Percentiles rank a stretch among this genome's conserved stretches.
Evolutionary conservation across 2,113 vertebrate species (phyloP).

Genomic region (Sphyrna mokarran): DNA sequence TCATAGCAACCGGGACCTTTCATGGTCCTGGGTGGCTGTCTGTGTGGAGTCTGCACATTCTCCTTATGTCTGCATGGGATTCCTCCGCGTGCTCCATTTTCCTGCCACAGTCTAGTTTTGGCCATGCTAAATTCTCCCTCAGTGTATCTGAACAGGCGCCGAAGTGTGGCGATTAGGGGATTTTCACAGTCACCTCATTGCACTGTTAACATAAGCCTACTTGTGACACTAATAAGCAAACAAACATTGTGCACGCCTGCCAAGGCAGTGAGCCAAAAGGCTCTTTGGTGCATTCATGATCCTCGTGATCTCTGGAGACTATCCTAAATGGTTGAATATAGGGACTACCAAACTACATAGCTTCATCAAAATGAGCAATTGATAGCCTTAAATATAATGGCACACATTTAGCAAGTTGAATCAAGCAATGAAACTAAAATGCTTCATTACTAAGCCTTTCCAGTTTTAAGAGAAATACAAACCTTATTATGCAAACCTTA

Average conservation of each 20-base stretch:
- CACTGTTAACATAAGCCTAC: no score
- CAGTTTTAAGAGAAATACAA: slow-evolving; percentile 40
- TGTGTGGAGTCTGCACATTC: no score
- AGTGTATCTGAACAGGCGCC: no score
- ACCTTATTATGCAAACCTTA: slow-evolving; percentile 33
- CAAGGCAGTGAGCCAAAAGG: not conserved
- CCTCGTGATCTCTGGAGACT: not conserved
- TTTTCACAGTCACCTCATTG: no score
- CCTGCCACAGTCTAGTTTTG: no score
- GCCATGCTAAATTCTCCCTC: no score
- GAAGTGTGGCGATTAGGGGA: no score
- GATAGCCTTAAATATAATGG: slow-evolving; percentile 46
- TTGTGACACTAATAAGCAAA: no score
- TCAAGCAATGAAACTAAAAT: slow-evolving; percentile 47
- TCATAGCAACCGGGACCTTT: no score
- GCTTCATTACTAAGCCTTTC: slow-evolving; percentile 52
- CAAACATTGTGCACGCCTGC: not conserved
- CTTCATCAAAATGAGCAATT: not conserved
- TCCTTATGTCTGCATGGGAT: no score
- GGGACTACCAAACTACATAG: not conserved
- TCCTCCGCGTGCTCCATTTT: no score
- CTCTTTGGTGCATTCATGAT: not conserved
- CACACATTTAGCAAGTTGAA: slow-evolving; percentile 54
- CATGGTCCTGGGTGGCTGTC: no score
- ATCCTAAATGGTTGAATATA: not conserved